A percentile compares a stretch with the other conserved stretches of the same genome.
phyloP scores from a whole-genome alignment of 2,113 vertebrate genomes.

The Saguinus midas region DNA sequence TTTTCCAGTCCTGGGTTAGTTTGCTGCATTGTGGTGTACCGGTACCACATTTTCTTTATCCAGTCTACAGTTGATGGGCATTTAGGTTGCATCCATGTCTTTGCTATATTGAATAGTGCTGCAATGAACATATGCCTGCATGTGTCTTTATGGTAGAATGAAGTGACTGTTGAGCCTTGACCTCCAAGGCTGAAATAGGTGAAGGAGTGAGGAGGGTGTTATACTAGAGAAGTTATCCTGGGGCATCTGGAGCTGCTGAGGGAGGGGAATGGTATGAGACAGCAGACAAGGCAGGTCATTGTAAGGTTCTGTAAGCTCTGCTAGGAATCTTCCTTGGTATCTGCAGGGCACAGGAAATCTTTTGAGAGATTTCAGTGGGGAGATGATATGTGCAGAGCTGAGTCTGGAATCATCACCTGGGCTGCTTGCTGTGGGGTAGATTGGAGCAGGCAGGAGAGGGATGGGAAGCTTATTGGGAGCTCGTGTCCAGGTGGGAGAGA shows the following conservation, averaged over 20 bases:
- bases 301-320: no score
- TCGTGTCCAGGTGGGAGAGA: background rate
- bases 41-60: no score
- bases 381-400: background rate
- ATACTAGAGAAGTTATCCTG: background rate
- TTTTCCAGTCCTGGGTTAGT: no score
- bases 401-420: background rate
- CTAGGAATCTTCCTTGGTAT: background rate
- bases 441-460: background rate
- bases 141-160: no score
- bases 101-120: no score
- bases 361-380: accelerated
- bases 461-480: background rate
- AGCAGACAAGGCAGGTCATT: background rate
- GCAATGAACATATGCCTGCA: no score
- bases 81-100: no score
- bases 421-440: background rate
- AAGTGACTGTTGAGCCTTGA: background rate
- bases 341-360: background rate
- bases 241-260: background rate
- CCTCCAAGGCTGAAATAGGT: background rate
- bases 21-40: no score
- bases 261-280: accelerated
- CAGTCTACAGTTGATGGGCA: no score
- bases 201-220: background rate